Conservation (phyloP, 1,140 invertebrate genomes). For the Microplitis demolitor region DNA sequence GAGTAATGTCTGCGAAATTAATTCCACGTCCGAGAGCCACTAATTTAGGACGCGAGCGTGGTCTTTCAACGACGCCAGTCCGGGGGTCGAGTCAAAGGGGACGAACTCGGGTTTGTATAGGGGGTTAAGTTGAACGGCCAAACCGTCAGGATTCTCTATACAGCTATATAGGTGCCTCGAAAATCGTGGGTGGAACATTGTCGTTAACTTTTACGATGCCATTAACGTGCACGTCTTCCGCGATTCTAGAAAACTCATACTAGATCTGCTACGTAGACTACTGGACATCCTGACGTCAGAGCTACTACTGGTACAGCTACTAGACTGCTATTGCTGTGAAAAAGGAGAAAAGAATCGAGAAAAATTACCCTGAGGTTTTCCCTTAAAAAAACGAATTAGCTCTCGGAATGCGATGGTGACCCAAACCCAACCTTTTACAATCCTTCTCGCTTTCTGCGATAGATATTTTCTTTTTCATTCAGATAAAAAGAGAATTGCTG, state of each 20-base stretch:
- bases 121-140: constrained; percentile 26
- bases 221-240: constrained; percentile 58
- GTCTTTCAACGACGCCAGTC: constrained; percentile 25
- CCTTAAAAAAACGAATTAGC: neutral
- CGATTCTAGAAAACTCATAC: constrained; percentile 37
- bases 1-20: constrained; percentile 43
- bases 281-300: constrained; percentile 55
- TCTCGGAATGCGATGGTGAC: no score
- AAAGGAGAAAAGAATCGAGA: constrained; percentile 32
- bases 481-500: no score
- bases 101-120: neutral
- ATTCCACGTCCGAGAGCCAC: constrained; percentile 52
- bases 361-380: neutral
- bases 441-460: no score
- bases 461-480: no score
- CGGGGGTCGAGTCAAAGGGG: neutral
- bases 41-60: constrained; percentile 49
- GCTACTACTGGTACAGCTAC: neutral
- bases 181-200: constrained; percentile 57
- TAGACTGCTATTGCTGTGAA: neutral
- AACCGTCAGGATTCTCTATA: constrained; percentile 14
- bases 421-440: no score
- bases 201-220: constrained; percentile 62
- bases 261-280: neutral
- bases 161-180: constrained; percentile 33